phyloP scores from a whole-genome alignment of 2,797 vertebrate genomes.

The Crax fasciolata region DNA sequence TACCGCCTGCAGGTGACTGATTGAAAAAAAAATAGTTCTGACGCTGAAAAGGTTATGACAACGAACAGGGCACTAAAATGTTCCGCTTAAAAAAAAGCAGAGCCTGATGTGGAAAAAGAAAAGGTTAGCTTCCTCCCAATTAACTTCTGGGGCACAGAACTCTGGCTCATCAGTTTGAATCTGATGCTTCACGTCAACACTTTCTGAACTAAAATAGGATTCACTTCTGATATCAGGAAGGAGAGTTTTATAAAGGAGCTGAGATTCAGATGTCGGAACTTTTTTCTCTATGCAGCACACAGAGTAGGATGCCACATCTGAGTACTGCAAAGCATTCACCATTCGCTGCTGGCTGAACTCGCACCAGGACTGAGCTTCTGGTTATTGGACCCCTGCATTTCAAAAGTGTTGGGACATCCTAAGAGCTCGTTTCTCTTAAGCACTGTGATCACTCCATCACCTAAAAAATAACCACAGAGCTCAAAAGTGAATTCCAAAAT shows the following conservation, averaged over 20 bases:
- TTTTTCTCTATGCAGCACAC: not conserved
- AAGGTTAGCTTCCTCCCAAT: conserved; percentile 2
- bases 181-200: conserved; percentile 1
- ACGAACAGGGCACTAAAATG: not conserved
- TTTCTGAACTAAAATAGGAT: not conserved
- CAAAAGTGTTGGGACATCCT: not conserved
- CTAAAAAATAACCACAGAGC: not conserved
- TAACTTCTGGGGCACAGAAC: conserved; percentile 11
- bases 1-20: not conserved
- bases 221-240: not conserved
- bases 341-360: conserved; percentile 3
- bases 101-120: not conserved
- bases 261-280: not conserved
- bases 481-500: not conserved
- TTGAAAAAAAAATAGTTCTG: not conserved
- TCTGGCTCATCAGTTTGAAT: not conserved
- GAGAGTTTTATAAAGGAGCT: not conserved
- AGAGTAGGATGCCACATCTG: not conserved
- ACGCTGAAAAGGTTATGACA: not conserved
- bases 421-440: not conserved
- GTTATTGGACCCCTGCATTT: not conserved
- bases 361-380: not conserved
- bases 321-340: not conserved
- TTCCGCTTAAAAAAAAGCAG: conserved; percentile 24
- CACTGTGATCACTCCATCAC: not conserved